Base-by-base conservation (phyloP, 2,888 invertebrate species). In the Linnaemya tessellans region DNA sequence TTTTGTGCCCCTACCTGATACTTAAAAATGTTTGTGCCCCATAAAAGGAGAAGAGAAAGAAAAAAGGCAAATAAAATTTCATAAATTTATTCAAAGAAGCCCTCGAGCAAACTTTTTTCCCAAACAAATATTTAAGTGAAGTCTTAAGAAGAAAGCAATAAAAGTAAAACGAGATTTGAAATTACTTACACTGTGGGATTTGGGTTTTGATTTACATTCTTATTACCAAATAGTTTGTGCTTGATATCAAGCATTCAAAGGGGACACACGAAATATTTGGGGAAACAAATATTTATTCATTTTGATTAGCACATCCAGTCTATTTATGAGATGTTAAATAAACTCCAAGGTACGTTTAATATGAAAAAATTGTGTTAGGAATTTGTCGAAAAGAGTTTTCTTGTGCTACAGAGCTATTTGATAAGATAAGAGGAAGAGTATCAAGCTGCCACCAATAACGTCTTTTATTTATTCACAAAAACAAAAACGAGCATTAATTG, bases 21-120 rank as follows among this genome's bases (percentile, higher is more conserved):
- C 22, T 43, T n/a, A 18, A 65, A 67, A 67, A 67, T 56, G 20
- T 43, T 54, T 54, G 38, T 64, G 54, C n/a, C 30, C 22, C 20
- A 5, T 43, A 20, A 43, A 20, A 62, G 11, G 30, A 30, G 30
- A 30, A 30, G 10, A 0, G 0, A 41, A 65, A 43, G 15, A 2
- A 13, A 49, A 64, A 73, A 46, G 18, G 11, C 13, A 54, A 65
- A 65, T 25, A 58, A 58, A 79, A 73, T 60, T 64, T 73, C 58
- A 73, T 80, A 80, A 73, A 56, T 80, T 71, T 22, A 65, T 80
- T 70, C 56, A 80, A 80, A 73, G 64, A 73, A 73, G 56, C 65
- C 80, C 65, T 80, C 56, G 38, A 58, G 73, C 64, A 80, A 65
- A 73, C n/a, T 65, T 73, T 56, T 65, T 71, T 65, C 46, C 38